Percentiles rank a stretch among this genome's conserved stretches.
Conservation (phyloP, 1,140 invertebrate species). For the Drosophila virilis region DNA sequence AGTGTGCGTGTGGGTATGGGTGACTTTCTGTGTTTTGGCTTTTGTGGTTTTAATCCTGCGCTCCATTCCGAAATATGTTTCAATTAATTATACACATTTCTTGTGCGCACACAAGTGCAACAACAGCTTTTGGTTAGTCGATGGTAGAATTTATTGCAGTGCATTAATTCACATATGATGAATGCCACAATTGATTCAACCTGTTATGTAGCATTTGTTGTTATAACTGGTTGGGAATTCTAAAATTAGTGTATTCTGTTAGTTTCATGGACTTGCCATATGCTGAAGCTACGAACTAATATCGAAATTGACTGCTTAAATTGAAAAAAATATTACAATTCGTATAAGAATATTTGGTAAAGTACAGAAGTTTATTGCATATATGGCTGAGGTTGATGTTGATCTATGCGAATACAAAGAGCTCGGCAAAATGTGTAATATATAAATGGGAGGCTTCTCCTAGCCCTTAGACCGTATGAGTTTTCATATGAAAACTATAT, state of each 20-base stretch:
- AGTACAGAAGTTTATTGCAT: background rate
- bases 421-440: too few species aligned
- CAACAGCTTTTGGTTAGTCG: conserved; percentile 29
- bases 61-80: conserved; percentile 62
- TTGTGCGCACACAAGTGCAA: conserved; percentile 41
- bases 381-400: background rate
- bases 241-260: background rate
- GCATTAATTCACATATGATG: conserved; percentile 53
- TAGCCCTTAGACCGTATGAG: too few species aligned
- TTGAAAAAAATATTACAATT: background rate
- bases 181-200: background rate
- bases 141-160: conserved; percentile 42
- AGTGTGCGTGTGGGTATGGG: conserved; percentile 6
- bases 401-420: too few species aligned
- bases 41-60: conserved; percentile 18
- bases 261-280: background rate
- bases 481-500: too few species aligned
- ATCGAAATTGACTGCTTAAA: too few species aligned
- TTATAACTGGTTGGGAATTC: background rate
- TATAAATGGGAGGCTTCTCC: too few species aligned
- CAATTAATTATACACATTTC: conserved; percentile 72
- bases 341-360: too few species aligned
- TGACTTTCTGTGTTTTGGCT: conserved; percentile 26
- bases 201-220: background rate
- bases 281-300: too few species aligned